These are phyloP conservation scores for Zoanthus gigantus DNA, from an alignment of 92 coral and sea anemone species.

Conservation along the genomic window DNA sequence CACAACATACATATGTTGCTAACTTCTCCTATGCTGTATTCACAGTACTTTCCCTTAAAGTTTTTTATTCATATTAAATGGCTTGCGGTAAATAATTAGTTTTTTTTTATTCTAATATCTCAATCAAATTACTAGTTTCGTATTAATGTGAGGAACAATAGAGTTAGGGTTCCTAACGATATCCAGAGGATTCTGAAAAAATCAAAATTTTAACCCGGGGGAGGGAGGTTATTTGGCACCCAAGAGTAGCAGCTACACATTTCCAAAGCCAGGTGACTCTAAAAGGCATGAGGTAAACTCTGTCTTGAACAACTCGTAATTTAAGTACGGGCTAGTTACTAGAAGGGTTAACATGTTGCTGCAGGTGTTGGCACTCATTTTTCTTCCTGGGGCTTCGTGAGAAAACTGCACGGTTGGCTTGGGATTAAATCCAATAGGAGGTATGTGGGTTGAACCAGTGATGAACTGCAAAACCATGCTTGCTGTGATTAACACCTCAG, in stretches of 20 bases:
- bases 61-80: not conserved
- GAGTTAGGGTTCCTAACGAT: not conserved
- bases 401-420: conserved; percentile 47
- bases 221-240: not conserved
- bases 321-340: conserved; percentile 30
- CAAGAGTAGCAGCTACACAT: conserved; percentile 46
- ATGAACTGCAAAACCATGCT: conserved; percentile 63
- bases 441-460: conserved; percentile 51
- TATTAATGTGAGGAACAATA: not conserved
- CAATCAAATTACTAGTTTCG: not conserved
- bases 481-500: conserved; percentile 52
- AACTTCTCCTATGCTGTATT: not conserved
- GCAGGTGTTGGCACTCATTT: conserved; percentile 32
- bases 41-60: not conserved
- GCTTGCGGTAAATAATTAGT: not conserved
- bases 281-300: conserved; percentile 59
- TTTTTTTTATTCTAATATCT: conserved; percentile 6
- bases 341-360: conserved; percentile 25
- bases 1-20: not conserved
- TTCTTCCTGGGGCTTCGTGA: conserved; percentile 59
- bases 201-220: not conserved
- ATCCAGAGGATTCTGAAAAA: not conserved
- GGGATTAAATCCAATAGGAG: conserved; percentile 61
- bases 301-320: conserved; percentile 54
- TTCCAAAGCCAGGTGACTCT: conserved; percentile 64